Evolutionary conservation across 2,888 invertebrate genomes (phyloP).

Genomic region (Monochamus alternatus): DNA sequence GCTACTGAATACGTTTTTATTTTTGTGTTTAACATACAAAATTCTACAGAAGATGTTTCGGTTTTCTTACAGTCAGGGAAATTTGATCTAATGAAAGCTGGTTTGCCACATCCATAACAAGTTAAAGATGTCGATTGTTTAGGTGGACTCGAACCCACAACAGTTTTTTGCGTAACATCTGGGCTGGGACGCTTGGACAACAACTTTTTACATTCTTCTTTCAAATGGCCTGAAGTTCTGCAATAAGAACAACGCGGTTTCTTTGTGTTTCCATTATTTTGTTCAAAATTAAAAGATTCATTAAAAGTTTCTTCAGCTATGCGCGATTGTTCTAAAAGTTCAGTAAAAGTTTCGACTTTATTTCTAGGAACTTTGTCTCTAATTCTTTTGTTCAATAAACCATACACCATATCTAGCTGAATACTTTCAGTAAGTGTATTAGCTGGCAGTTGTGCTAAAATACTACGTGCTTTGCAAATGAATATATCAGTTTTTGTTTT

Average conservation of each 20-base stretch:
- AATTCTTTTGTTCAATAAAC: slow-evolving; percentile 29
- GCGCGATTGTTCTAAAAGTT: slow-evolving; percentile 22
- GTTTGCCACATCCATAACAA: slow-evolving; percentile 29
- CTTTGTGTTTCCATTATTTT: neutral
- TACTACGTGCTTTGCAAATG: slow-evolving; percentile 30
- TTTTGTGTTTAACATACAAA: neutral
- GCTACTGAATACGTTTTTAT: neutral
- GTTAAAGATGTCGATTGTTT: neutral
- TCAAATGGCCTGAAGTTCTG: slow-evolving; percentile 4
- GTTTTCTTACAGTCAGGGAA: slow-evolving; percentile 9
- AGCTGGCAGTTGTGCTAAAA: slow-evolving; percentile 28
- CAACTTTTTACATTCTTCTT: slow-evolving; percentile 33
- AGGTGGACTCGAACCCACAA: too few relatives aligned
- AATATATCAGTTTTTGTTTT: slow-evolving; percentile 26
- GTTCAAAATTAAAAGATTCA: neutral
- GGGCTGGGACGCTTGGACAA: too few relatives aligned
- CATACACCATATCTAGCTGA: slow-evolving; percentile 36
- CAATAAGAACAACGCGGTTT: slow-evolving; percentile 18
- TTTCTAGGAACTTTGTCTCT: slow-evolving; percentile 34
- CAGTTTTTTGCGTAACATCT: too few relatives aligned
- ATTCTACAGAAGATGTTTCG: slow-evolving; percentile 14
- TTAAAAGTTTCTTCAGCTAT: slow-evolving; percentile 11
- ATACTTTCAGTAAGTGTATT: slow-evolving; percentile 15
- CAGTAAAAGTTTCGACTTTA: slow-evolving; percentile 15
- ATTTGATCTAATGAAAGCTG: slow-evolving; percentile 21